phyloP scores from a whole-genome alignment of 2,113 vertebrate genomes.

The Phainopepla nitens region DNA sequence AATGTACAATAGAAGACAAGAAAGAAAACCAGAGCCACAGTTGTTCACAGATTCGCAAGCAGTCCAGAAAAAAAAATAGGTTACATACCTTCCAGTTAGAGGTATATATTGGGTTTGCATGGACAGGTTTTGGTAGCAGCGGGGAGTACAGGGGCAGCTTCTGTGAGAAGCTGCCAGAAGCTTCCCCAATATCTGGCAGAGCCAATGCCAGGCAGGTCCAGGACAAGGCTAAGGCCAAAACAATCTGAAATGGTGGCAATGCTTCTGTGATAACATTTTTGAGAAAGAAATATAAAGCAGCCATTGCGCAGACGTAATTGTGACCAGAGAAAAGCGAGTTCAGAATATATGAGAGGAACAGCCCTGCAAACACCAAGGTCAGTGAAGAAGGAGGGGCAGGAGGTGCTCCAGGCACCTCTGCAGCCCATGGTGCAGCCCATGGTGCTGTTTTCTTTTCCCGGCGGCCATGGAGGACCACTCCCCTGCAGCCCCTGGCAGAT shows the following conservation, averaged over 20 bases:
- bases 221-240: not conserved
- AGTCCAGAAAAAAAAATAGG: not conserved
- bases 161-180: not conserved
- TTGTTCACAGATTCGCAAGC: not conserved
- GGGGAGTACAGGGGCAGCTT: not conserved
- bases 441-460: too few relatives aligned
- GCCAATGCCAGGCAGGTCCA: not conserved
- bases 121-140: not conserved
- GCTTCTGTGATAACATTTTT: not conserved
- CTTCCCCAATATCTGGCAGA: not conserved
- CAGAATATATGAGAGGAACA: not conserved
- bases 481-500: not conserved
- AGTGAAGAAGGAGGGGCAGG: not conserved
- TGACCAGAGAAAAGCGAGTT: not conserved
- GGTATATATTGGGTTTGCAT: not conserved
- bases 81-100: not conserved
- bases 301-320: fast-evolving
- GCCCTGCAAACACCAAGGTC: not conserved
- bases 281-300: not conserved
- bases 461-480: fast-evolving
- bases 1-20: not conserved
- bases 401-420: not conserved
- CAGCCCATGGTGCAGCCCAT: fast-evolving
- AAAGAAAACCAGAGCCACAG: not conserved
- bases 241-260: not conserved